Base-by-base conservation (phyloP, 2,113 vertebrate genomes). In the Menidia beryllina region DNA sequence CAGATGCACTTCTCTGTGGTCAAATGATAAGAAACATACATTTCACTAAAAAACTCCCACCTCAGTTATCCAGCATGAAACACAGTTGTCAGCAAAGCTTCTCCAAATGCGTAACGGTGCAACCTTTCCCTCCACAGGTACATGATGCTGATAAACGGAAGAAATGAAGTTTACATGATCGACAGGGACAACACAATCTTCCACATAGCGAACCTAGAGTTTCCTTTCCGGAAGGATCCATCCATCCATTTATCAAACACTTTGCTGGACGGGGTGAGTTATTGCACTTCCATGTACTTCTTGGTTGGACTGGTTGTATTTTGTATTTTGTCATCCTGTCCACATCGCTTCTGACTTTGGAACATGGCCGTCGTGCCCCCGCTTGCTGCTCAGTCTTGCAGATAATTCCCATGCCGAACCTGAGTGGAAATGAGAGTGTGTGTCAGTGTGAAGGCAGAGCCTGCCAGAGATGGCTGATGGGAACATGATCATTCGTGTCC, bases 141-240 rank as follows among this genome's bases (percentile, higher is more conserved):
- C 84, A 99, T 99, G 98, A 99, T 98, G 97, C 81, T 99, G 77
- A 96, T 99, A 83, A 95, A 97, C 80, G 97, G 98, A 53, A 96
- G 93, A 93, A 95, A 98, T 80, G 95, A 98, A 90, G 98, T 99
- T 45, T 96, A 94, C 91, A 99, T 99, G 97, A 86, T 99, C 69
- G 97, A 98, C 89, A 94, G 97, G 92, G 97, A 98, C 92, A 98
- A 98, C 89, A 91, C 94, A 0, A 82, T 98, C 59, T 99, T 99
- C 93, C 96, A 97, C 59, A 94, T 99, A 66, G 93, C 93, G 60
- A 97, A 96, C 88, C 87, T 99, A 84, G 98, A 99, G 85, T 99
- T 99, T 87, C 98, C 98, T 0, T 97, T 96, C 90, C 95, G 96
- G 82, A 99, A 99, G 90, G 95, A 98, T 85, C 96, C 93, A 39